Percentiles rank a stretch among this genome's conserved stretches.
Evolutionary conservation across 2,797 vertebrate species (phyloP).

Genomic region (Parauchenoglanis ngamensis): DNA sequence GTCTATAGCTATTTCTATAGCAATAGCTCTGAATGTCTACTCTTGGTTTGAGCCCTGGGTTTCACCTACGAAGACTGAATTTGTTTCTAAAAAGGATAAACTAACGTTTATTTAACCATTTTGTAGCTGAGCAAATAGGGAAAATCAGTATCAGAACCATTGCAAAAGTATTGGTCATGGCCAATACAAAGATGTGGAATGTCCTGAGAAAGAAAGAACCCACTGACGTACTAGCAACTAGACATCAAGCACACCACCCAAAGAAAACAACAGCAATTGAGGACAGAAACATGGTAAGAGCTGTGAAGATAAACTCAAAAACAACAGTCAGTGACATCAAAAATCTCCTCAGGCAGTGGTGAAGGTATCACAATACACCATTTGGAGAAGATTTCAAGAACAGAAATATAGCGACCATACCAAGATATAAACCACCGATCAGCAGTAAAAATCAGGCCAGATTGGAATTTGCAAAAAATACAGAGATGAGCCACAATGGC

Average conservation of each 20-base stretch:
- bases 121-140: neutral
- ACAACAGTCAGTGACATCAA: neutral
- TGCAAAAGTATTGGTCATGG: neutral
- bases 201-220: neutral
- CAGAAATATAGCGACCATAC: neutral
- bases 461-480: neutral
- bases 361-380: neutral
- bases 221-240: neutral
- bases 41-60: neutral
- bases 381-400: neutral
- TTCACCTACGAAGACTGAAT: neutral
- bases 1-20: too few relatives aligned
- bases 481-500: neutral
- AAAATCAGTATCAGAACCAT: neutral
- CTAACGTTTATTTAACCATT: neutral
- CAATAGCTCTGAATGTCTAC: neutral
- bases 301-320: neutral
- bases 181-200: neutral
- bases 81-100: neutral
- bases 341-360: neutral
- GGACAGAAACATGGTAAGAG: neutral
- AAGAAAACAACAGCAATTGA: neutral
- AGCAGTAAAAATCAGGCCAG: neutral
- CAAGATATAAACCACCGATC: neutral
- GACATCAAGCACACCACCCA: neutral